A percentile compares a stretch with the other conserved stretches of the same genome.
Evolutionary conservation across 2,113 vertebrate genomes (phyloP).

Genomic region (Nibea coibor): DNA sequence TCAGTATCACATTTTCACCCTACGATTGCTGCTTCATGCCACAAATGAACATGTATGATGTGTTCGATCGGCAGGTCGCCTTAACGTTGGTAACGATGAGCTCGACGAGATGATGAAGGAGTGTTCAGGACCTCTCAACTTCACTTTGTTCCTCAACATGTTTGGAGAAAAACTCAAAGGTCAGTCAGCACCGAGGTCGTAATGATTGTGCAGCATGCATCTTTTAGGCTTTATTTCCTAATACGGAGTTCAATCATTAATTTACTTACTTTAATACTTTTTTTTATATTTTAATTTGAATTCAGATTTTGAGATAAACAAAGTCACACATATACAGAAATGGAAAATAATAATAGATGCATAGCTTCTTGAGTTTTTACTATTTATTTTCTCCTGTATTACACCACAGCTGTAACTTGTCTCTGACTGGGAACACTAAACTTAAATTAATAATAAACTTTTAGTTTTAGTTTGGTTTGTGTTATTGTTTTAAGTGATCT

Average conservation of each 20-base stretch:
- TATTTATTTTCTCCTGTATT: background rate
- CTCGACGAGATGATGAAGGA: background rate
- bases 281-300: background rate
- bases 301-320: background rate
- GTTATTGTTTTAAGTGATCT: background rate
- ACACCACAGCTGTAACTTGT: background rate
- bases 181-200: background rate
- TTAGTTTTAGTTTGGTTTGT: background rate
- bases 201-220: background rate
- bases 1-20: background rate
- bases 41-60: background rate
- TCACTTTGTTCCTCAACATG: background rate
- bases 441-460: slow-evolving; percentile 2
- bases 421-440: background rate
- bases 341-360: background rate
- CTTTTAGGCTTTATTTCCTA: background rate
- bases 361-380: background rate
- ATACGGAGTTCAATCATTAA: background rate
- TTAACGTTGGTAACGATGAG: background rate
- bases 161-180: background rate
- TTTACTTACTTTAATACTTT: background rate
- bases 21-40: background rate
- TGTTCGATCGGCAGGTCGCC: background rate
- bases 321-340: background rate
- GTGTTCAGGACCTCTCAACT: background rate